Conservation (phyloP, 2,888 invertebrate species). For the Drosophila colorata region DNA sequence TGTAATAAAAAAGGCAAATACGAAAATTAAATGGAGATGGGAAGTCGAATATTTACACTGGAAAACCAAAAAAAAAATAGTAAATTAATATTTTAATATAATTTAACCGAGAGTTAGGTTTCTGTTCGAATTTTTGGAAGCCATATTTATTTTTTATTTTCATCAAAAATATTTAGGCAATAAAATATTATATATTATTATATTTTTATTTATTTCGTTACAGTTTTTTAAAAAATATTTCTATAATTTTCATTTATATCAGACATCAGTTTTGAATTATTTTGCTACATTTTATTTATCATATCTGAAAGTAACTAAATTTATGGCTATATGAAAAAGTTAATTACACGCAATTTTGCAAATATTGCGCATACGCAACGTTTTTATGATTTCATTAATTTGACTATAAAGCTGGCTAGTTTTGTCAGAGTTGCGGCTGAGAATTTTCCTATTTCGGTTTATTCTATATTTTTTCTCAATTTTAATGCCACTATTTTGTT, state of each 20-base stretch:
- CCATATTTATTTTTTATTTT: no score
- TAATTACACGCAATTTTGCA: constrained; percentile 23
- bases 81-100: no score
- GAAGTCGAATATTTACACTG: not conserved
- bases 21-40: not conserved
- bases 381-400: constrained; percentile 55
- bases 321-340: constrained; percentile 8
- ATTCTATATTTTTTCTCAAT: not conserved
- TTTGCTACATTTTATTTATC: not conserved
- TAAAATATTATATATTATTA: not conserved
- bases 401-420: constrained; percentile 13
- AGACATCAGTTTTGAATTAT: not conserved
- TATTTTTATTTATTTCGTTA: not conserved
- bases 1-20: constrained; percentile 10
- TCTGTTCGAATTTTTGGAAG: no score
- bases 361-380: constrained; percentile 35
- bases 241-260: no score
- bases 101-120: no score
- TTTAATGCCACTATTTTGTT: constrained; percentile 22
- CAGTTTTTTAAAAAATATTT: not conserved
- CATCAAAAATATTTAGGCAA: no score
- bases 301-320: not conserved
- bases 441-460: constrained; percentile 1
- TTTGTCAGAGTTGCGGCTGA: not conserved
- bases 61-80: not conserved